Evolutionary conservation across 2,888 invertebrate species (phyloP).

Genomic region (Drosophila neotestacea): DNA sequence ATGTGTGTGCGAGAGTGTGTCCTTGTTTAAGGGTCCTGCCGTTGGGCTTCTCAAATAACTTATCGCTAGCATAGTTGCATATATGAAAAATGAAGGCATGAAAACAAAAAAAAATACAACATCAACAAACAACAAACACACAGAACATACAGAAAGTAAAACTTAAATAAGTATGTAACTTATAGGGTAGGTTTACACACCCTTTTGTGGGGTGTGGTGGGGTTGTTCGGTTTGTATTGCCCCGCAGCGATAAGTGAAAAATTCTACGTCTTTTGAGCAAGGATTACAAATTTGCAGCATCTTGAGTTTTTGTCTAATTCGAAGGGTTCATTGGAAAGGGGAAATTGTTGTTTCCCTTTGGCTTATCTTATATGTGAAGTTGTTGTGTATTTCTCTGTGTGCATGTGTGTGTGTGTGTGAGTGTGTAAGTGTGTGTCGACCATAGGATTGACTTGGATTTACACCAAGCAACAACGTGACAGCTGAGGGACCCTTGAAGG

Average conservation of each 20-base stretch:
- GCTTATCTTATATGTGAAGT: constrained; percentile 51
- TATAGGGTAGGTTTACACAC: constrained; percentile 40
- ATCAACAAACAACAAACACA: constrained; percentile 30
- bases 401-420: constrained; percentile 1
- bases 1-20: constrained; percentile 16
- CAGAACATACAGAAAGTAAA: constrained; percentile 57
- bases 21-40: constrained; percentile 47
- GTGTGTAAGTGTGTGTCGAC: constrained; percentile 47
- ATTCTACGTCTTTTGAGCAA: constrained; percentile 68
- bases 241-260: constrained; percentile 77
- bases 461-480: constrained; percentile 71
- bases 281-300: constrained; percentile 81
- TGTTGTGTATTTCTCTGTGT: constrained; percentile 1
- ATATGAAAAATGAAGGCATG: constrained; percentile 70
- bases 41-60: constrained; percentile 73
- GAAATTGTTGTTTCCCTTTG: constrained; percentile 44
- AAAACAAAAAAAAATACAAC: constrained; percentile 49
- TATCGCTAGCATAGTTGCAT: constrained; percentile 75
- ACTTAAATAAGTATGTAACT: constrained; percentile 67
- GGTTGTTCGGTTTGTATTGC: constrained; percentile 40
- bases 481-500: constrained; percentile 71
- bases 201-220: constrained; percentile 3
- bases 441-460: constrained; percentile 76
- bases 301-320: constrained; percentile 77
- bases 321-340: constrained; percentile 43